Evolutionary conservation across 2,113 vertebrate species (phyloP).

Genomic region (Shinisaurus crocodilurus): DNA sequence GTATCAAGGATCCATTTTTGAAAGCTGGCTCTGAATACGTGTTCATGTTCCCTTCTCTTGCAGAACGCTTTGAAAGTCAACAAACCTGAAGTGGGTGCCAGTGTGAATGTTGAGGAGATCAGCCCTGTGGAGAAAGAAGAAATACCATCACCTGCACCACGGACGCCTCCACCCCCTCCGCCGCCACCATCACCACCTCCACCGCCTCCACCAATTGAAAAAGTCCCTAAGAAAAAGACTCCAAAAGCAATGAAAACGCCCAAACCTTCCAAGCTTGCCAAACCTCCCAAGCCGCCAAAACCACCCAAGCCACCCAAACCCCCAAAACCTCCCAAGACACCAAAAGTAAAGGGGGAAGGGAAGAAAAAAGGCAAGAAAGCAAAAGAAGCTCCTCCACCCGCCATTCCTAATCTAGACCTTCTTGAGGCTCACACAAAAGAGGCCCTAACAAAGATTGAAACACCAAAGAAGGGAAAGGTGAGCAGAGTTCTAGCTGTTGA

Average conservation of each 20-base stretch:
- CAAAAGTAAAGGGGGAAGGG: constrained; percentile 90
- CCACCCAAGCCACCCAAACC: constrained; percentile 77
- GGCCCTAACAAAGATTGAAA: constrained; percentile 94
- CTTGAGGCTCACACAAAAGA: constrained; percentile 96
- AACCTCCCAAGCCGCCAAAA: constrained; percentile 86
- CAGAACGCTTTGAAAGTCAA: constrained; percentile 92
- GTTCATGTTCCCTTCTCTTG: neutral
- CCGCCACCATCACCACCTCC: constrained; percentile 61
- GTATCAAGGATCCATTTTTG: accelerated
- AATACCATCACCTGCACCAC: constrained; percentile 75
- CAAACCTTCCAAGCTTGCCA: constrained; percentile 86
- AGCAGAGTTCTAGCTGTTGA: constrained; percentile 47
- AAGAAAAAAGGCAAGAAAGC: constrained; percentile 93
- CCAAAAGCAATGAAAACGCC: constrained; percentile 82
- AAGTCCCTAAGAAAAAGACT: constrained; percentile 82
- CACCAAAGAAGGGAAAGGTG: constrained; percentile 93
- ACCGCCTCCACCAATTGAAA: constrained; percentile 71
- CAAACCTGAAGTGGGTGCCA: constrained; percentile 86
- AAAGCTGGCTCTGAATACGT: neutral
- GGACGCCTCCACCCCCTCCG: constrained; percentile 38
- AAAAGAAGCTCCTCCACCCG: constrained; percentile 84
- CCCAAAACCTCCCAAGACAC: constrained; percentile 75
- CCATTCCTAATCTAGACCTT: constrained; percentile 90
- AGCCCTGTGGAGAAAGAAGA: constrained; percentile 86
- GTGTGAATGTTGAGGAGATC: constrained; percentile 79